These are phyloP conservation scores for Malacosoma neustria DNA, from an alignment of 2,888 invertebrate species.

Conservation along the genomic window DNA sequence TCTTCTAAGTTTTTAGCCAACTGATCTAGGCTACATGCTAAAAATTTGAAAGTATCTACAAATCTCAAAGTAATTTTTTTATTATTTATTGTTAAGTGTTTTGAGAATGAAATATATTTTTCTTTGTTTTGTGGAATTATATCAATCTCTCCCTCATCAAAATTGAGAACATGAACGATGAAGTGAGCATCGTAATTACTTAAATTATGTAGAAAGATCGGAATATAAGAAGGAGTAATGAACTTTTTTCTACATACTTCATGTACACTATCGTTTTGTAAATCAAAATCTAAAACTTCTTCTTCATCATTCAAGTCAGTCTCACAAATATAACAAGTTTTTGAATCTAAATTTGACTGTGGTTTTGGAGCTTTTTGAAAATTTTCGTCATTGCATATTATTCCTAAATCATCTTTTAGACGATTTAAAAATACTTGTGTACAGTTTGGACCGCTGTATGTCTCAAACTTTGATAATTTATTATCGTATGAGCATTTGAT, in stretches of 20 bases:
- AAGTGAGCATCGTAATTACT: slow-evolving; percentile 24
- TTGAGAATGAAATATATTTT: slow-evolving; percentile 26
- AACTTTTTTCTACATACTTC: slow-evolving; percentile 16
- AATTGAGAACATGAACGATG: slow-evolving; percentile 19
- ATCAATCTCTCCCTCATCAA: slow-evolving; percentile 6
- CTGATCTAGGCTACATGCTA: slow-evolving; percentile 9
- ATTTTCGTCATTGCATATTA: slow-evolving; percentile 4
- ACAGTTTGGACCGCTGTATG: slow-evolving; percentile 18
- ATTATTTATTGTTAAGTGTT: slow-evolving; percentile 9
- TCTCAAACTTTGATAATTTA: slow-evolving; percentile 7
- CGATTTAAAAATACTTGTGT: slow-evolving; percentile 17
- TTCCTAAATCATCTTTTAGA: slow-evolving; percentile 13
- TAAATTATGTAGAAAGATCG: slow-evolving; percentile 17
- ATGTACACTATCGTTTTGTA: slow-evolving; percentile 19
- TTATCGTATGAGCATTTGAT: slow-evolving; percentile 21
- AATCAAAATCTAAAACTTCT: slow-evolving; percentile 13
- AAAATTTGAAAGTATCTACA: slow-evolving; percentile 12
- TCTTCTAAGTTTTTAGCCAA: slow-evolving; percentile 8
- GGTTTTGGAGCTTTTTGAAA: slow-evolving; percentile 3
- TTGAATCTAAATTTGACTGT: slow-evolving; percentile 2
- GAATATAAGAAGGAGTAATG: slow-evolving; percentile 7
- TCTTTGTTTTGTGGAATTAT: slow-evolving; percentile 22
- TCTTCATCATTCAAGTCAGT: slow-evolving; percentile 9
- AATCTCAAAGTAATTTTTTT: slow-evolving; percentile 8
- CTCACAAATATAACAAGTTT: slow-evolving; percentile 10